phyloP scores from a whole-genome alignment of 2,888 invertebrate species.

The Drepana falcataria region DNA sequence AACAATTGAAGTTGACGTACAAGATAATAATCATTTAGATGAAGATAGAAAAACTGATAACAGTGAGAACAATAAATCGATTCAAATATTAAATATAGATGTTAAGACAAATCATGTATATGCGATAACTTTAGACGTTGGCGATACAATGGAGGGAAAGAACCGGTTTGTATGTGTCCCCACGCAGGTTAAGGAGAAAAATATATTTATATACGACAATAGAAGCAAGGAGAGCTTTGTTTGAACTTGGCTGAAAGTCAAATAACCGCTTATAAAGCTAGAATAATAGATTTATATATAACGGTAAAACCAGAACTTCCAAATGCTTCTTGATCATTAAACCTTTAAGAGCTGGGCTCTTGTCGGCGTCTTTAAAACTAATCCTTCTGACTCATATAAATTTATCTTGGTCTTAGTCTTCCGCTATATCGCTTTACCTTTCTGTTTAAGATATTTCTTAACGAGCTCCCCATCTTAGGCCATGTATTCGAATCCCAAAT shows the following conservation, averaged over 20 bases:
- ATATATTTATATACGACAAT: conserved; percentile 76
- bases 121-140: conserved; percentile 72
- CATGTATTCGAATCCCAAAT: no score
- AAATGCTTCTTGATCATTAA: no score
- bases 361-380: not conserved
- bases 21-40: conserved; percentile 36
- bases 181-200: conserved; percentile 55
- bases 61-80: conserved; percentile 70
- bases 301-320: not conserved
- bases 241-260: conserved; percentile 42
- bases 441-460: no score
- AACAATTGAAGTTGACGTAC: conserved; percentile 42
- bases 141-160: conserved; percentile 48
- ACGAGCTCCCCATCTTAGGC: no score
- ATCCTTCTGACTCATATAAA: no score
- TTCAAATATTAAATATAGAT: conserved; percentile 75
- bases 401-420: no score
- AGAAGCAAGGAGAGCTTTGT: conserved; percentile 74
- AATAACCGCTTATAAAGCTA: conserved; percentile 41
- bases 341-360: not conserved
- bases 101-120: conserved; percentile 72
- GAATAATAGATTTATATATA: conserved; percentile 12
- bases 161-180: conserved; percentile 70
- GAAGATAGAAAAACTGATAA: conserved; percentile 27
- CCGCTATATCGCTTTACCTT: no score